phyloP scores from a whole-genome alignment of 2,113 vertebrate species.

The Cyphomyrus plagiostoma region DNA sequence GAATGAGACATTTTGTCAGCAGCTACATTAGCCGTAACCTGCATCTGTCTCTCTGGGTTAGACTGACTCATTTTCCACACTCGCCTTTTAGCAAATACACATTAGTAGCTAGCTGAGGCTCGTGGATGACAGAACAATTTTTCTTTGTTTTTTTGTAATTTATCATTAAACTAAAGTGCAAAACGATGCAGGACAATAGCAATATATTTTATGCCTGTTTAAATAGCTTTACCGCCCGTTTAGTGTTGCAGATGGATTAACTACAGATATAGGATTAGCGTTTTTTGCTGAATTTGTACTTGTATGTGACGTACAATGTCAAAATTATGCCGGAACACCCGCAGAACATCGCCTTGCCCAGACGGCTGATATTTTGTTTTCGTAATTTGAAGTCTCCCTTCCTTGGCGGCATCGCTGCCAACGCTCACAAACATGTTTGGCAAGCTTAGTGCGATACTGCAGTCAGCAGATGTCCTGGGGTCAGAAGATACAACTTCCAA shows the following conservation, averaged over 20 bases:
- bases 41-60: slow-evolving; percentile 15
- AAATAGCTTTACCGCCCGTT: slow-evolving; percentile 55
- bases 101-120: slow-evolving; percentile 11
- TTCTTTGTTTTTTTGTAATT: slow-evolving; percentile 21
- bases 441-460: neutral
- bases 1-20: neutral
- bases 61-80: neutral
- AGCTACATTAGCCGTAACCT: slow-evolving; percentile 10
- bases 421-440: neutral
- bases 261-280: slow-evolving; percentile 61
- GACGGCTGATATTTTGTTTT: neutral
- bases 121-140: neutral
- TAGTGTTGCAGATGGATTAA: slow-evolving; percentile 61
- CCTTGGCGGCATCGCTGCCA: slow-evolving; percentile 18
- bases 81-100: slow-evolving; percentile 21
- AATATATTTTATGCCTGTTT: slow-evolving; percentile 37
- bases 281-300: slow-evolving; percentile 20
- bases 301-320: slow-evolving; percentile 55
- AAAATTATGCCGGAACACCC: slow-evolving; percentile 58
- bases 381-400: slow-evolving; percentile 11
- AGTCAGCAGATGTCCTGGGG: slow-evolving; percentile 5
- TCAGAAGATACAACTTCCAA: neutral
- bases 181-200: neutral
- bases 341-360: slow-evolving; percentile 30
- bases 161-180: slow-evolving; percentile 25